Base-by-base conservation (phyloP, 2,888 invertebrate genomes). In the Nymphalis c-album region DNA sequence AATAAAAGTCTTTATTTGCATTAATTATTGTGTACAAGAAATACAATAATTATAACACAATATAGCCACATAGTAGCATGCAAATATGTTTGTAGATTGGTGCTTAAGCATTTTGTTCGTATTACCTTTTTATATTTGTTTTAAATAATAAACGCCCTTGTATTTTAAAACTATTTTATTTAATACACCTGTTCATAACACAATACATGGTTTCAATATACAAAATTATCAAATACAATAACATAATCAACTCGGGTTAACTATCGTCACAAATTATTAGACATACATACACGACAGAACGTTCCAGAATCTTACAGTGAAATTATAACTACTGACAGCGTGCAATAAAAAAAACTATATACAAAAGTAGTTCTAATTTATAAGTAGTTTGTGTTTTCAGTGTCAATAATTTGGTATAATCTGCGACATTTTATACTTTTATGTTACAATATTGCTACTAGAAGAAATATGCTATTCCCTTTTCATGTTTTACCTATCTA, bases 141-240 rank as follows among this genome's bases (percentile, higher is more conserved):
- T 16, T 58, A 46, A 46, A 20, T 46, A 57, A 31, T 57, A n/a
- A 40, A 45, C 26, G 20, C 18, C 2, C 5, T 45, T 20, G 75
- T 74, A 75, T 84, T 86, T 87, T 86, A 87, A 80, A 87, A 82
- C 87, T 90, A 90, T 87, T 88, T 88, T 82, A 85, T 83, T 87
- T 79, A 87, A 87, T 90, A 88, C 86, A 88, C 86, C 85, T 88
- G 82, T 86, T 90, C 83, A 80, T 87, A 89, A 90, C 88, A 85
- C 88, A 84, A 40, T 82, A 79, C 81, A 84, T 82, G 85, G 83
- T 85, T 55, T 87, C 81, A 88, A 87, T 91, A 88, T 90, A 90
- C 90, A 91, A 89, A 88, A 85, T 81, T 85, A 88, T 86, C 81
- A 86, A 83, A 85, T 83, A 85, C 71, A 76, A 84, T 77, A 81